Base-by-base conservation (phyloP, 2,797 vertebrate species). In the Lagodon rhomboides region DNA sequence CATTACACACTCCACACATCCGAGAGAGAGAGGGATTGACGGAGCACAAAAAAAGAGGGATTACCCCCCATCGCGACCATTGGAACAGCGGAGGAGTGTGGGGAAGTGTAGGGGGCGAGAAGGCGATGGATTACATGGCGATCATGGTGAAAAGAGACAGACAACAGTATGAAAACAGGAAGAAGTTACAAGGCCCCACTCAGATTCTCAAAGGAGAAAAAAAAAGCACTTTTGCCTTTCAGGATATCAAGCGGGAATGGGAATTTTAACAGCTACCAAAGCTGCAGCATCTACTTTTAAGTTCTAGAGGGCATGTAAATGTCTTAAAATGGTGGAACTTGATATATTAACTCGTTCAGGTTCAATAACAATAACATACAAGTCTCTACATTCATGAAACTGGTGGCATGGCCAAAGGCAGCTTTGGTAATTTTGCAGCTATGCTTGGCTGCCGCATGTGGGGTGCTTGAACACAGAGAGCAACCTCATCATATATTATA, bases 1-100 rank as follows among this genome's bases (percentile, higher is more conserved):
- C 89, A 91, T 93, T 91, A 93, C 93, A 92, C 77, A 85, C 80
- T 89, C 44, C 59, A 75, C 61, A 88, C 80, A 81, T 89, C 80
- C 53, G 11, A 84, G 73, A 76, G 59, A 84, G 77, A 87, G 60
- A 56, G 59, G 80, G 83, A 87, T 70, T 87, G 87, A 90, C 49
- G 12, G 68, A 82, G 78, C 86, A 84, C 85, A 91, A 82, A 86
- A 74, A 86, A 78, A 73, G 74, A 82, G 59, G 83, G 80, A 91
- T 91, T 90, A 90, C 72, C 80, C 76, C 88, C 80, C 67, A 34
- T 68, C 22, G 27, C 73, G 81, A 82, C 71, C 80, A 68, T 0
- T 82, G 83, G 41, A 82, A 85, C 72, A 65, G 53, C 43, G 18
- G 66, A 65, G 49, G 55, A 79, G 65, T 60, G 46, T 53, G 13